Evolutionary conservation across 2,797 vertebrate genomes (phyloP), one percentile per base, ranked within the genome.

Genomic region (Pipistrellus nathusii): DNA sequence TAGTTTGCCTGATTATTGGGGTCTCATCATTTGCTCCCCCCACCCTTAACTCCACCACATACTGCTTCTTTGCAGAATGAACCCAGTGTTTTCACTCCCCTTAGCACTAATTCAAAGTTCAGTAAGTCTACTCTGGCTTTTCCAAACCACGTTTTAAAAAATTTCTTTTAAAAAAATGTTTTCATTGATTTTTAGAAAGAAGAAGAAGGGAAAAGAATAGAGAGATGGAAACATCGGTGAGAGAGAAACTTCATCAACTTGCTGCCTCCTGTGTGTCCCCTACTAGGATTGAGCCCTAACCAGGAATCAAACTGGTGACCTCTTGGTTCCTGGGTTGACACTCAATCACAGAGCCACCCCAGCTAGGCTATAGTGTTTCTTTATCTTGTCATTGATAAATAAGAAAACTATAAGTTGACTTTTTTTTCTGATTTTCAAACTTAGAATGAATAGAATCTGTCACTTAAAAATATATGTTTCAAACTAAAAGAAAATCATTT

Each of bases 341-440:
- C 57, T 59, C 25, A 27, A 2, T 30, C 27, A 30, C 59, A 30
- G 59, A 62, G 27, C 27, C 59, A 62, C 27, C 25, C 27, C 27
- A 62, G 59, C 59, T 0, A 1, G 59, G 27, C 13, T 62, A 27
- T 30, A 30, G 59, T 62, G 27, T 62, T 88, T 85, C 62, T 82
- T 76, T 59, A 41, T 27, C 25, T 80, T 10, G 66, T 64, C 13
- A 44, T 12, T 76, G 68, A 76, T 93, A 91, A 87, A 73, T 64
- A 82, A 32, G 51, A 68, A 76, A 59, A 71, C 5, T 72, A 23
- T 77, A 81, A 48, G 23, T 25, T 55, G 12, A 20, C 38, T 57
- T 64, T 85, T 89, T 44, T 82, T 72, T 10, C 69, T 89, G 35
- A 89, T 59, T 87, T 21, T 90, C 69, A 88, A 92, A 81, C 6